Percentiles rank a stretch among this genome's conserved stretches.
These are phyloP conservation scores for Hypercompe scribonia DNA, from an alignment of 2,888 invertebrate species.

Conservation along the genomic window DNA sequence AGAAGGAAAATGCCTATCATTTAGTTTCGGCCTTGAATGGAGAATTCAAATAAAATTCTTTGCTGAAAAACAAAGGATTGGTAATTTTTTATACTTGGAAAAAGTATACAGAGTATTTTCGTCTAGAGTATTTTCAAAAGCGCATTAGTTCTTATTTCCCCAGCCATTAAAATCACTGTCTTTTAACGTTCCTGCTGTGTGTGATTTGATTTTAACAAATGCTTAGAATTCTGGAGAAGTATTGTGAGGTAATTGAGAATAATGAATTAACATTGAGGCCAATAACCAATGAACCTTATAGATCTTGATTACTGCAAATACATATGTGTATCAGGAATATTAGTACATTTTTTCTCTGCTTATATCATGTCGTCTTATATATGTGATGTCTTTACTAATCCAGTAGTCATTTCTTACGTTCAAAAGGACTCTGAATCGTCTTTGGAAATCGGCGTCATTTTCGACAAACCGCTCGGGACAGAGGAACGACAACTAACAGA, in stretches of 20 bases:
- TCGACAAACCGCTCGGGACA: conserved; percentile 71
- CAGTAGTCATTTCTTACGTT: conserved; percentile 63
- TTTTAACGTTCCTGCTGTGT: too few relatives aligned
- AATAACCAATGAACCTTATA: too few relatives aligned
- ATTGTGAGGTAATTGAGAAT: too few relatives aligned
- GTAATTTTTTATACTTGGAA: neutral
- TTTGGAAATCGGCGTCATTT: conserved; percentile 76
- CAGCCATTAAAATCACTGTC: too few relatives aligned
- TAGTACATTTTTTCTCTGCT: too few relatives aligned
- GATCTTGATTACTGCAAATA: too few relatives aligned
- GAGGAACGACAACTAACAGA: conserved; percentile 86
- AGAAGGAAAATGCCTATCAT: conserved; percentile 26
- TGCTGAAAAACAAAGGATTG: neutral
- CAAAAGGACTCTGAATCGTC: conserved; percentile 87
- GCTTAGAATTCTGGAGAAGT: too few relatives aligned
- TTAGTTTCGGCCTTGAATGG: conserved; percentile 11
- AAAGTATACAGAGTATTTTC: neutral
- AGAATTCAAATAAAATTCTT: conserved; percentile 4
- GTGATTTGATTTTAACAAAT: too few relatives aligned
- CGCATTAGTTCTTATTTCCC: too few relatives aligned
- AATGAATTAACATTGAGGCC: too few relatives aligned
- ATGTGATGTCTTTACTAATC: conserved; percentile 31
- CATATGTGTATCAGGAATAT: too few relatives aligned
- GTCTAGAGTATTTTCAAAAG: neutral
- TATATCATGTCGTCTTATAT: neutral